These are phyloP conservation scores for Zonitis immaculata DNA, from an alignment of 2,888 invertebrate genomes.

Conservation along the genomic window DNA sequence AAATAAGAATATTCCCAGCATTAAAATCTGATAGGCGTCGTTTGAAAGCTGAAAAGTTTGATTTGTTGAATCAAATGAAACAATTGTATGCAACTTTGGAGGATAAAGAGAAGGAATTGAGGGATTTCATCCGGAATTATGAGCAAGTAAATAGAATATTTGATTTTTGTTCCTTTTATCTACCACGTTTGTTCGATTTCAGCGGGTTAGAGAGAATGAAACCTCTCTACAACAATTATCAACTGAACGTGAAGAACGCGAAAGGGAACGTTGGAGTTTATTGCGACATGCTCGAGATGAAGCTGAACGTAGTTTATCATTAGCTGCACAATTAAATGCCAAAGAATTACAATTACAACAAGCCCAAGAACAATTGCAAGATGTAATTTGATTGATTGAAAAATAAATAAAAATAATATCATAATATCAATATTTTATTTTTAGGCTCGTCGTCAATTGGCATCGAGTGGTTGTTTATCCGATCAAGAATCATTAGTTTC, in stretches of 20 bases:
- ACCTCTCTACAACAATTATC: constrained; percentile 59
- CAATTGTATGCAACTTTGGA: constrained; percentile 90
- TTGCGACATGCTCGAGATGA: constrained; percentile 85
- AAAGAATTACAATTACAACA: constrained; percentile 82
- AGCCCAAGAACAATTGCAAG: constrained; percentile 78
- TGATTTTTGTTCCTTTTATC: constrained; percentile 16
- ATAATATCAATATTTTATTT: too few species aligned
- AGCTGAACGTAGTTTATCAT: constrained; percentile 78
- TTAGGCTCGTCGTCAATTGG: constrained; percentile 69
- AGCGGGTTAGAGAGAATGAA: constrained; percentile 78
- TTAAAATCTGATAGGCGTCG: constrained; percentile 87
- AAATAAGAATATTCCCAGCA: too few species aligned
- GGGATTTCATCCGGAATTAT: constrained; percentile 92
- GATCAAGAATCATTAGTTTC: constrained; percentile 76
- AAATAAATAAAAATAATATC: too few species aligned
- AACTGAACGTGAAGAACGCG: constrained; percentile 66
- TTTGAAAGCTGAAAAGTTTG: constrained; percentile 89
- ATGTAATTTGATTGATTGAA: constrained; percentile 61
- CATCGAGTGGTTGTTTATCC: constrained; percentile 72
- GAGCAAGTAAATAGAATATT: constrained; percentile 64
- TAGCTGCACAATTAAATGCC: constrained; percentile 83
- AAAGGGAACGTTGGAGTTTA: constrained; percentile 84
- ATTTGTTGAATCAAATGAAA: constrained; percentile 90
- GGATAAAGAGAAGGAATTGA: constrained; percentile 88
- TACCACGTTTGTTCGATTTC: constrained; percentile 40